These are phyloP conservation scores for Melanotaenia nigrans DNA, from an alignment of 2,797 vertebrate species.

Conservation along the genomic window DNA sequence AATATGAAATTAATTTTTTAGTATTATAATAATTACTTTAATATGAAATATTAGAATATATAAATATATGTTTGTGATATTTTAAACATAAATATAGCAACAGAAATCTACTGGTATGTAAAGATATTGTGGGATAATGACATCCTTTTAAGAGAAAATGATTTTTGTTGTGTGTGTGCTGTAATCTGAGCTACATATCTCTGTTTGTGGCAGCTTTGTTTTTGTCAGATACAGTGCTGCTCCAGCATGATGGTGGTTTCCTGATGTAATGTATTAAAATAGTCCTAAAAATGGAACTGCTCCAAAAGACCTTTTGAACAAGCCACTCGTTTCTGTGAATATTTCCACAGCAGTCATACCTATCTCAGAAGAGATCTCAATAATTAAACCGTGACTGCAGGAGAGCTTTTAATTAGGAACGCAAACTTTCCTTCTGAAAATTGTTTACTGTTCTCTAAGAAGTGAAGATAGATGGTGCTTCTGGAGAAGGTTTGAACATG, in stretches of 20 bases:
- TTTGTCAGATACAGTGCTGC: not conserved
- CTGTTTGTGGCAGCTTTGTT: not conserved
- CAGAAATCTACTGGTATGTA: not conserved
- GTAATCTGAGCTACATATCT: not conserved
- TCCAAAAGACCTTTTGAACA: conserved; percentile 1
- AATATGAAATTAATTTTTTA: not conserved
- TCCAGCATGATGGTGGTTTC: not conserved
- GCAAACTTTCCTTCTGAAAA: not conserved
- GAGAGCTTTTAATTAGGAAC: not conserved
- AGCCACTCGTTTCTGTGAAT: not conserved
- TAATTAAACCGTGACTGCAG: not conserved
- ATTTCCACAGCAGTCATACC: not conserved
- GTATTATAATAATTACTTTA: not conserved
- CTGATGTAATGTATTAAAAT: not conserved
- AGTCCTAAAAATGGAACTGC: not conserved
- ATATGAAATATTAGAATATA: no score
- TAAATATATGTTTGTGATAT: not conserved
- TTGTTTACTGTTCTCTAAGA: not conserved
- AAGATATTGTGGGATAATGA: not conserved
- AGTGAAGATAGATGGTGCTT: not conserved
- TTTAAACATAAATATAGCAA: not conserved
- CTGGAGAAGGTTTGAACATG: not conserved
- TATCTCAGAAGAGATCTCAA: not conserved
- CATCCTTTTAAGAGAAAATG: not conserved
- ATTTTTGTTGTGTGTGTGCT: not conserved